Conservation (phyloP, 2,113 vertebrate genomes). For the Pituophis catenifer region DNA sequence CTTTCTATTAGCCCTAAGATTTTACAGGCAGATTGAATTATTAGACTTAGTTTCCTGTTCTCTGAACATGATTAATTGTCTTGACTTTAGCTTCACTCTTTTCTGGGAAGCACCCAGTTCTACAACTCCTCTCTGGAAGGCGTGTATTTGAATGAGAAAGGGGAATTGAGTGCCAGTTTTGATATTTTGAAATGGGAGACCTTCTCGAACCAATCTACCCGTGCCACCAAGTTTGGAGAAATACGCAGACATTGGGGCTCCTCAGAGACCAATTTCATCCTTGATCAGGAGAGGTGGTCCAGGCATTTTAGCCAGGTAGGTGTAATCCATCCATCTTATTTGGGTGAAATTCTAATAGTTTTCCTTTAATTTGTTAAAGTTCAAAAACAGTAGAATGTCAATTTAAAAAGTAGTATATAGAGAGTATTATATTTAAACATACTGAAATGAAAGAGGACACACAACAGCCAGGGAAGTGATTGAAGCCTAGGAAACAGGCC, state of each 20-base stretch:
- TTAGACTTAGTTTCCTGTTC: neutral
- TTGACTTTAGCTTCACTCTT: neutral
- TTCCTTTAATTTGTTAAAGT: neutral
- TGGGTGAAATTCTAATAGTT: neutral
- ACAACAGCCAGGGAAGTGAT: no score
- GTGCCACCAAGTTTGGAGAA: neutral
- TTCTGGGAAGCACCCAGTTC: neutral
- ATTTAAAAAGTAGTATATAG: no score
- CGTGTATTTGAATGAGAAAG: neutral
- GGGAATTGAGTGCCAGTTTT: neutral
- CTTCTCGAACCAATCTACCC: neutral
- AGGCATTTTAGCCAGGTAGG: neutral
- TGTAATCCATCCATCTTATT: neutral
- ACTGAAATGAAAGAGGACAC: no score
- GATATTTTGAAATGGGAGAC: neutral
- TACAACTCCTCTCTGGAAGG: neutral
- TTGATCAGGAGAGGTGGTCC: neutral
- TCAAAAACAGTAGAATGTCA: neutral
- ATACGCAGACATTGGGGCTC: neutral
- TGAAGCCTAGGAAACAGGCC: no score
- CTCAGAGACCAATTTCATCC: neutral
- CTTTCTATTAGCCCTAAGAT: neutral
- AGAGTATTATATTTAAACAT: no score
- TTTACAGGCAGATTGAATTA: neutral
- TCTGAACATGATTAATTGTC: neutral